Evolutionary conservation across 30 jellyfish, hydroid and myxozoan genomes (phyloP).

Genomic region (Nemopilema nomurai): DNA sequence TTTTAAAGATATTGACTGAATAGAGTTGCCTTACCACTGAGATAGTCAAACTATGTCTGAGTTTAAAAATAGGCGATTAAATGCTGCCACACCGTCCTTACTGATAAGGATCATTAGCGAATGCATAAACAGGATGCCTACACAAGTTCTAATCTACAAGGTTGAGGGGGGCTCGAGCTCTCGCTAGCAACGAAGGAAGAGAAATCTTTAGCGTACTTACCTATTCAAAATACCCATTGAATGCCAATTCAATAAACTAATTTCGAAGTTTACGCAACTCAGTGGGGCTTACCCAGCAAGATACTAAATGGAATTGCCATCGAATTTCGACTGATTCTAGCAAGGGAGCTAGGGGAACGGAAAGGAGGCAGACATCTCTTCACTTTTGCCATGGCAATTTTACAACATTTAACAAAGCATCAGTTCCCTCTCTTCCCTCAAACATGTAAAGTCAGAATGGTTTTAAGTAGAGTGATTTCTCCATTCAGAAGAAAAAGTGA

Average conservation of each 20-base stretch:
- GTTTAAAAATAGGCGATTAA: not conserved
- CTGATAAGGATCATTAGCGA: constrained; percentile 30
- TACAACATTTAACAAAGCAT: too few relatives aligned
- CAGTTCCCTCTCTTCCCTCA: too few relatives aligned
- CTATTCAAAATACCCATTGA: not conserved
- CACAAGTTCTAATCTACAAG: not conserved
- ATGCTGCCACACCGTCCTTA: not conserved
- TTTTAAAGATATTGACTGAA: not conserved
- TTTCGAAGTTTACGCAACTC: constrained; percentile 65
- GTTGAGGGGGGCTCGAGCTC: constrained; percentile 28
- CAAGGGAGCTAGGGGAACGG: not conserved
- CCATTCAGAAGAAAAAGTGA: too few relatives aligned
- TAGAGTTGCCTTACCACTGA: not conserved
- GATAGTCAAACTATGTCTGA: not conserved
- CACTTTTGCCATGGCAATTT: too few relatives aligned
- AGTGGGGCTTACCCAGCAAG: constrained; percentile 56
- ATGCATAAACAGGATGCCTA: constrained; percentile 41
- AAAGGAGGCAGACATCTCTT: not conserved
- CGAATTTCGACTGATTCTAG: not conserved
- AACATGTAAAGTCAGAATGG: too few relatives aligned
- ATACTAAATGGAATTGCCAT: not conserved
- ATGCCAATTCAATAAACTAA: constrained; percentile 16
- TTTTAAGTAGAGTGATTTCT: too few relatives aligned
- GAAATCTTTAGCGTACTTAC: constrained; percentile 22
- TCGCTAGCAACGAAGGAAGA: constrained; percentile 33